Evolutionary conservation across 2,113 vertebrate species (phyloP).

Genomic region (Petrocephalus microphthalmus): DNA sequence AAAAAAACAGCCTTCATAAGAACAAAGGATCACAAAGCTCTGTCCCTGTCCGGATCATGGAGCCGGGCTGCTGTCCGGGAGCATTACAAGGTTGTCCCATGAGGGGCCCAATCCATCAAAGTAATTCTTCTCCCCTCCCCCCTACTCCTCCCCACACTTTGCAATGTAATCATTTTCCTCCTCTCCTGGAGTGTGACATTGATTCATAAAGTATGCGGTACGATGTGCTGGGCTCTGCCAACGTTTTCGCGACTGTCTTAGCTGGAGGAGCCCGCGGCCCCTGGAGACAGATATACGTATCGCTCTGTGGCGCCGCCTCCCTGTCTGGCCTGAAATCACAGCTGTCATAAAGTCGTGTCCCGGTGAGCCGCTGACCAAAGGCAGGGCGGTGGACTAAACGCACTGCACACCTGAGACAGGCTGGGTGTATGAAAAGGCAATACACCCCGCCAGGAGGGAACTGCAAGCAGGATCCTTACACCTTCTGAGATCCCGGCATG

Average conservation of each 20-base stretch:
- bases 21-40: constrained; percentile 37
- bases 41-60: constrained; percentile 5
- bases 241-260: constrained; percentile 43
- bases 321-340: not conserved
- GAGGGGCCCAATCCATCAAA: constrained; percentile 64
- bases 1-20: constrained; percentile 32
- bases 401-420: not conserved
- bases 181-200: constrained; percentile 62
- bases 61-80: constrained; percentile 61
- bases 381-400: not conserved
- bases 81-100: constrained; percentile 70
- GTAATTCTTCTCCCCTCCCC: constrained; percentile 51
- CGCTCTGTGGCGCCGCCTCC: not conserved
- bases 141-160: constrained; percentile 49
- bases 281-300: not conserved
- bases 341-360: not conserved
- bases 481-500: not conserved
- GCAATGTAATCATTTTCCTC: constrained; percentile 69
- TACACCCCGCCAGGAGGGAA: not conserved
- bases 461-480: not conserved
- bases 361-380: not conserved
- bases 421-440: not conserved
- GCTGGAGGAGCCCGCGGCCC: not conserved
- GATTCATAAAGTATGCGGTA: constrained; percentile 63
- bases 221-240: constrained; percentile 50